A percentile compares a stretch with the other conserved stretches of the same genome.
phyloP scores from a whole-genome alignment of 1,140 invertebrate genomes.

The Drosophila setifemur region DNA sequence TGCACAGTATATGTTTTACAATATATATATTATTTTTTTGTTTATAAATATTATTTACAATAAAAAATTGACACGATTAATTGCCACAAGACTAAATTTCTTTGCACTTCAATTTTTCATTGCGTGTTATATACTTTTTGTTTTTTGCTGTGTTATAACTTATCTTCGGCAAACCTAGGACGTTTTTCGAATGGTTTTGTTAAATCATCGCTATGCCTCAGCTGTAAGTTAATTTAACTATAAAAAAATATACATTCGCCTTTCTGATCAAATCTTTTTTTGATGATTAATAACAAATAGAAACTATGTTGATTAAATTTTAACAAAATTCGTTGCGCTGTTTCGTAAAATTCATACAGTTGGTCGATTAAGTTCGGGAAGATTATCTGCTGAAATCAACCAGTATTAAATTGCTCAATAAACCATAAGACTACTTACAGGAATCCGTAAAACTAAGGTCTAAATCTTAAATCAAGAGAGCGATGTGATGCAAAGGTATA shows the following conservation, averaged over 20 bases:
- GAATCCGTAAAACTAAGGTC: conserved; percentile 1
- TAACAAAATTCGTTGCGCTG: conserved; percentile 65
- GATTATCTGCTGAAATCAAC: neutral
- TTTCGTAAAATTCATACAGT: neutral
- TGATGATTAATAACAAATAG: conserved; percentile 2
- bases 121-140: neutral
- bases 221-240: conserved; percentile 29
- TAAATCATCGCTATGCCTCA: conserved; percentile 9
- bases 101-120: conserved; percentile 6
- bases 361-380: conserved; percentile 3
- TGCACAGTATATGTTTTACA: conserved; percentile 44
- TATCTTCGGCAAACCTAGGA: conserved; percentile 33
- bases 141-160: conserved; percentile 1
- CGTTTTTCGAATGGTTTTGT: conserved; percentile 17
- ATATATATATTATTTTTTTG: conserved; percentile 5
- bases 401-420: neutral
- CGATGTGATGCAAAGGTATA: conserved; percentile 18
- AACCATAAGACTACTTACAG: conserved; percentile 1
- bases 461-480: conserved; percentile 10
- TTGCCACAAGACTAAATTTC: conserved; percentile 54
- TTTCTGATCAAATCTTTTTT: too few species aligned
- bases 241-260: conserved; percentile 46
- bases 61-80: conserved; percentile 75
- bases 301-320: conserved; percentile 15
- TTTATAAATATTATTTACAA: conserved; percentile 58